Conservation (phyloP, 2,113 vertebrate species). For the Tapirus terrestris region DNA sequence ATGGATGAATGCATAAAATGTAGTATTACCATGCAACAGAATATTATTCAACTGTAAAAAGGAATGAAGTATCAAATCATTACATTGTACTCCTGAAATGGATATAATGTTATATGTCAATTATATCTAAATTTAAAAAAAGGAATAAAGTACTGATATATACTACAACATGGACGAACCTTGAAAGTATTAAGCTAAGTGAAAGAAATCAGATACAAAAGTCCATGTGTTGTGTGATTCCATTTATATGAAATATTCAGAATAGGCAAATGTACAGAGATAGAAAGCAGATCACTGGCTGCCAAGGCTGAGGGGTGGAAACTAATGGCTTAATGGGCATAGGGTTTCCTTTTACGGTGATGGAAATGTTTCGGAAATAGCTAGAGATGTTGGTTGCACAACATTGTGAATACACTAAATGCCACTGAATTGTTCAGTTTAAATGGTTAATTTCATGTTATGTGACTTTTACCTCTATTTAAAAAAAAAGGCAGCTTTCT, state of each 20-base stretch:
- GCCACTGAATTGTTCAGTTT: background rate
- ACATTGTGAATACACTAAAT: background rate
- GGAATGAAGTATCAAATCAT: background rate
- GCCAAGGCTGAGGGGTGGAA: background rate
- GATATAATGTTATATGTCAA: background rate
- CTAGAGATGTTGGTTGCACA: background rate
- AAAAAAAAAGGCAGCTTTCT: background rate
- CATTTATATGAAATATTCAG: background rate
- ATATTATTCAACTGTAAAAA: slow-evolving; percentile 29
- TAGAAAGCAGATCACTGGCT: background rate
- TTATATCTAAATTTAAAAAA: background rate
- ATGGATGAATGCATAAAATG: background rate
- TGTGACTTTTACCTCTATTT: background rate
- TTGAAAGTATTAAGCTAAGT: background rate
- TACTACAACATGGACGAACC: background rate
- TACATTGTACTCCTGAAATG: background rate
- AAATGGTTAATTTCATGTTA: background rate
- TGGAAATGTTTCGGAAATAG: background rate
- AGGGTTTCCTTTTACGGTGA: background rate
- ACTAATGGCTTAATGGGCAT: background rate
- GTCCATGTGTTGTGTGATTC: background rate
- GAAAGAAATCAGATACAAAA: background rate
- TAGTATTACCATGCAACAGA: background rate
- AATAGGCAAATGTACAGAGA: background rate
- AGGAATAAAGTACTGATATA: background rate